Evolutionary conservation across 2,888 invertebrate species (phyloP).

Genomic region (Agrypnus murinus): DNA sequence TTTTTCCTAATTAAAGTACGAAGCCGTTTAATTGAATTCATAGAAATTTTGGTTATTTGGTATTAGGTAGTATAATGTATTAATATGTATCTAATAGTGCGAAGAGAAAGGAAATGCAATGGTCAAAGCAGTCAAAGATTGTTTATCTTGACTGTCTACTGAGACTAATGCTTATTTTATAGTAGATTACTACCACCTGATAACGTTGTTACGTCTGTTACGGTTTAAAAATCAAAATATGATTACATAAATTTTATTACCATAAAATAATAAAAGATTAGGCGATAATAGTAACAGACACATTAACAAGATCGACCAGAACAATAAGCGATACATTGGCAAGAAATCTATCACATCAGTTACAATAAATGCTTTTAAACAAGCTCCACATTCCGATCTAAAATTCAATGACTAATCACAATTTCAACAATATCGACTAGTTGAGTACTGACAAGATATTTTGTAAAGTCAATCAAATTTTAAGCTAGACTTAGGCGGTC

Average conservation of each 20-base stretch:
- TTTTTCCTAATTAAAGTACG: constrained; percentile 5
- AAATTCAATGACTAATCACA: constrained; percentile 37
- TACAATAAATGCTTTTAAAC: background rate
- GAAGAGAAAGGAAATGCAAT: too few relatives aligned
- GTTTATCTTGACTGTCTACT: too few relatives aligned
- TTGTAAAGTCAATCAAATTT: constrained; percentile 13
- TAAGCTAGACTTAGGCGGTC: constrained; percentile 16
- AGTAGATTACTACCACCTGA: background rate
- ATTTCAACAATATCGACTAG: constrained; percentile 24
- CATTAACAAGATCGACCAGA: constrained; percentile 6
- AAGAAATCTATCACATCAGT: constrained; percentile 3
- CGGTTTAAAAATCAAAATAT: background rate
- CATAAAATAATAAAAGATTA: background rate
- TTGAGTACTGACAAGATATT: constrained; percentile 21
- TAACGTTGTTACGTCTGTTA: background rate
- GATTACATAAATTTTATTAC: background rate
- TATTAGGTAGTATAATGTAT: too few relatives aligned
- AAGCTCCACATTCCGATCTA: constrained; percentile 14
- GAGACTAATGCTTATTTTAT: too few relatives aligned
- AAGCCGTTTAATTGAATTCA: too few relatives aligned
- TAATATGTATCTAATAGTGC: too few relatives aligned
- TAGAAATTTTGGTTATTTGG: too few relatives aligned
- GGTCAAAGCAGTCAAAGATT: too few relatives aligned
- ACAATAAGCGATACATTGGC: constrained; percentile 23
- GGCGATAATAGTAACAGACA: constrained; percentile 1